Evolutionary conservation across 2,888 invertebrate species (phyloP), one percentile per base, ranked within the genome.

Genomic region (Ypsolopha scabrella): DNA sequence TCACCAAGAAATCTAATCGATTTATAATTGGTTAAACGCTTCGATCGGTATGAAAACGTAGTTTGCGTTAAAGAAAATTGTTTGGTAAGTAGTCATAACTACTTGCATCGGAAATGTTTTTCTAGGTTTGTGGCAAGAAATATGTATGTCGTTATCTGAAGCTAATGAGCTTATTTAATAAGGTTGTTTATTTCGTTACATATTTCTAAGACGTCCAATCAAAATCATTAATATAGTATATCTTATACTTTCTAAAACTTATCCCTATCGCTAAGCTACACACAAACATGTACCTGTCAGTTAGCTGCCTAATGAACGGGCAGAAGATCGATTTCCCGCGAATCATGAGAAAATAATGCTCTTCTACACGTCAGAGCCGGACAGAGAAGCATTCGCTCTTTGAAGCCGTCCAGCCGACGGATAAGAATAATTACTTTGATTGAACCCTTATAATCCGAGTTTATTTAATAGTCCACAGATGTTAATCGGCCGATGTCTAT

Each of bases 351-450:
- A 83, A 85, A 86, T 86, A 82, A 80, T 81, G 70, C 73, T 68
- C 64, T 58, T 63, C 58, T 64, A 63, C 60, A 64, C 64, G 68
- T 66, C 71, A 67, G 63, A 41, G 48, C 10, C 43, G 43, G 50
- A 50, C 41, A 1, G 43, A 36, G 10, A 46, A 41, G 50, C 53
- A 52, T 72, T 68, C 67, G 68, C 70, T 71, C 80, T 80, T 80
- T 80, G 80, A 80, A 75, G 78, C 69, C 80, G 74, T 75, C 85
- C 81, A 83, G 75, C 85, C 81, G 83, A 80, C 85, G 83, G 85
- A 85, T 85, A 85, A 81, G 80, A 85, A 85, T 85, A 85, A 86
- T 86, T 86, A 85, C 83, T 81, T 81, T 80, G 81, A 82, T 83
- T 82, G 85, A 85, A 82, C 80, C 82, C 80, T 79, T 83, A 81